A percentile compares a stretch with the other conserved stretches of the same genome.
These are phyloP conservation scores for Mus caroli DNA, from an alignment of 2,797 vertebrate genomes.

Conservation along the genomic window DNA sequence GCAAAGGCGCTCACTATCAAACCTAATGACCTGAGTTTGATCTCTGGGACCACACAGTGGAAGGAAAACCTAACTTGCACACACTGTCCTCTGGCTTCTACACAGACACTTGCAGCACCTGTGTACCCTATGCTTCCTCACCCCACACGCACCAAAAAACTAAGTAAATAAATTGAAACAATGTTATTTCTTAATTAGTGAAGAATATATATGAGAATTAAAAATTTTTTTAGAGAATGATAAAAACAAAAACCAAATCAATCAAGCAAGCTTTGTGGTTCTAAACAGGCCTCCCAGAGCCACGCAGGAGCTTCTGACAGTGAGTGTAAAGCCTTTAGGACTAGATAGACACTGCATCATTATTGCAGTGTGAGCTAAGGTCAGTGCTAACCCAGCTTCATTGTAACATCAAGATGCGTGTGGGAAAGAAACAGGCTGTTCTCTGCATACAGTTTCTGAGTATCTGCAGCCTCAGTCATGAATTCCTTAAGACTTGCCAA, in stretches of 20 bases:
- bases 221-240: background rate
- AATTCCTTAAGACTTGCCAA: constrained; percentile 23
- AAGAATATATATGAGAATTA: background rate
- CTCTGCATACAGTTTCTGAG: constrained; percentile 19
- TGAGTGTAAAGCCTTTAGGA: background rate
- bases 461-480: background rate
- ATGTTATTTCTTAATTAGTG: background rate
- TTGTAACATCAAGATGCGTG: background rate
- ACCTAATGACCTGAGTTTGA: background rate
- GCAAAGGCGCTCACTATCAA: too few relatives aligned
- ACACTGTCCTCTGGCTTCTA: background rate
- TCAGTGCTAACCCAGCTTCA: background rate
- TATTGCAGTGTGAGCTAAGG: background rate
- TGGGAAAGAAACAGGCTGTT: background rate
- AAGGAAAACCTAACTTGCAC: background rate
- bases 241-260: background rate
- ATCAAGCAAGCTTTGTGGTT: background rate
- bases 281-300: background rate
- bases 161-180: background rate
- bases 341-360: background rate
- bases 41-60: background rate
- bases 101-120: too few relatives aligned
- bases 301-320: background rate
- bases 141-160: background rate
- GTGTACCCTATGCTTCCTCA: too few relatives aligned